Base-by-base conservation (phyloP, 2,888 invertebrate species). In the Venusia cambrica region DNA sequence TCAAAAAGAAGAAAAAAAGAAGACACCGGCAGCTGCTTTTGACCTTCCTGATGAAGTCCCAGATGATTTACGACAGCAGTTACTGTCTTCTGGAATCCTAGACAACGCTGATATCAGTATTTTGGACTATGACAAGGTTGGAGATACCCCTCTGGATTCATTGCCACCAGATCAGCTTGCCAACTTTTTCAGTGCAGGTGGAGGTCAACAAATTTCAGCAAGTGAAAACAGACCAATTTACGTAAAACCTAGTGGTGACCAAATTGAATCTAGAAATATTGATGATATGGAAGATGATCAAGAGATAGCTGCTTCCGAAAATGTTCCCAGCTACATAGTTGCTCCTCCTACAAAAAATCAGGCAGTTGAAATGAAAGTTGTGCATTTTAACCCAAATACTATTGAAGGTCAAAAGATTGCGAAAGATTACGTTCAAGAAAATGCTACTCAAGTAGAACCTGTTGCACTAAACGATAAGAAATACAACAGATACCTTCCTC, bases 31-130 rank as follows among this genome's bases (percentile, higher is more conserved):
- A 59, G 83, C 88, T 17, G 29, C 71, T 1, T 68, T 89, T 38
- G 89, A 91, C 48, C 77, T 96, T 20, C 96, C 96, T 5, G 95
- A 95, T 57, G 96, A 96, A 84, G 95, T 96, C 3, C 96, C 96
- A 2, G 95, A 95, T 48, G 96, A 96, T 55, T 87, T 96, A 22
- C 89, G 95, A 18, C 90, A 94, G 63, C 96, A 96, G 58, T 78
- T 96, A 2, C 75, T 96, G 22, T 92, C 93, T 26, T 96, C 96
- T 0, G 96, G 96, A 17, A 96, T 96, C 54, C 80, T 96, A 33
- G 93, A 94, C 51, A 94, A 96, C 61, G 96, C 96, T 21, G 94
- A 96, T 55, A 96, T 96, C 39, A 95, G 96, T 50, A 90, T 96
- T 25, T 77, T 96, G 38, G 95, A 96, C 75, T 96, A 96, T 57